Percentiles rank a stretch among this genome's conserved stretches.
Evolutionary conservation across 2,888 invertebrate genomes (phyloP).

Genomic region (Latrodectus hesperus): DNA sequence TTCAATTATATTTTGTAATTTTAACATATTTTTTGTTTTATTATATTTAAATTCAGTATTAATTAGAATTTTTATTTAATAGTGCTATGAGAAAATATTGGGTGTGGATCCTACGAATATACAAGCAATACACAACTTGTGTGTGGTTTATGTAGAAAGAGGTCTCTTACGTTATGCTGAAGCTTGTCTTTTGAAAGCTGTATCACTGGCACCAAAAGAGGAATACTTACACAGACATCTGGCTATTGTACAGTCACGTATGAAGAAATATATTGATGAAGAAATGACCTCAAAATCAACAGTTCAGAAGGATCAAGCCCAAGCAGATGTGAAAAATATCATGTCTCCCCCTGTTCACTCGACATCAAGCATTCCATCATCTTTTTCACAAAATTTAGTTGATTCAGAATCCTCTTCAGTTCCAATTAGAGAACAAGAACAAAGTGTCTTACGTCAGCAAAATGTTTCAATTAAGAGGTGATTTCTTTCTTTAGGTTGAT

Average conservation of each 20-base stretch:
- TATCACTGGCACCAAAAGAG: slow-evolving; percentile 86
- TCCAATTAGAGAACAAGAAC: slow-evolving; percentile 5
- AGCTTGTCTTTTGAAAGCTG: slow-evolving; percentile 86
- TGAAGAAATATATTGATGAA: slow-evolving; percentile 72
- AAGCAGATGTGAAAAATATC: background rate
- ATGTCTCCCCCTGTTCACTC: background rate
- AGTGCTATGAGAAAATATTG: slow-evolving; percentile 92
- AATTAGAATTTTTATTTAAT: slow-evolving; percentile 73
- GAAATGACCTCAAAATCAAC: slow-evolving; percentile 27
- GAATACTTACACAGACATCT: slow-evolving; percentile 93
- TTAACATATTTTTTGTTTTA: background rate
- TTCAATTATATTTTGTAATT: no score
- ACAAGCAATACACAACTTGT: slow-evolving; percentile 95
- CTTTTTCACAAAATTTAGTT: slow-evolving; percentile 23
- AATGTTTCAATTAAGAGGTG: slow-evolving; percentile 54
- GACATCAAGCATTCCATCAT: slow-evolving; percentile 24
- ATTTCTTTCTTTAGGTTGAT: background rate
- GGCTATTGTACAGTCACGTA: slow-evolving; percentile 87
- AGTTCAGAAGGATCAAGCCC: background rate
- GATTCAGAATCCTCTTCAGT: slow-evolving; percentile 38
- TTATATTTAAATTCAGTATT: background rate
- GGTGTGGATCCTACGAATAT: slow-evolving; percentile 91
- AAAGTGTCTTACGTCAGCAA: slow-evolving; percentile 12
- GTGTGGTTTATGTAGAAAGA: slow-evolving; percentile 95
- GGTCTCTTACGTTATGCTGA: slow-evolving; percentile 90